These are phyloP conservation scores for Echinometra lucunter DNA, from an alignment of 53 echinoderm and acorn worm genomes.

Conservation along the genomic window DNA sequence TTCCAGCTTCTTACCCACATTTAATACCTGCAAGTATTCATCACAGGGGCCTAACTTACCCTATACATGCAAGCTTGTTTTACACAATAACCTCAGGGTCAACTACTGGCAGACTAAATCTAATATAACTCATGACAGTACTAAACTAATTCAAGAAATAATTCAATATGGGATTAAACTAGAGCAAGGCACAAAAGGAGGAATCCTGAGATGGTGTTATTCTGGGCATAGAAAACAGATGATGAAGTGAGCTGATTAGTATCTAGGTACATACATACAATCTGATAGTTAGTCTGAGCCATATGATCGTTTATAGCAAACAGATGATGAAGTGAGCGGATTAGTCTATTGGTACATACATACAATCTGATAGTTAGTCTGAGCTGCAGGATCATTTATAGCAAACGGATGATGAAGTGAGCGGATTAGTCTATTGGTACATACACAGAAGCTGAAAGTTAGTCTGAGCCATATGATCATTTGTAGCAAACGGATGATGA, in stretches of 20 bases:
- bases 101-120: not conserved
- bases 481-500: too few relatives aligned
- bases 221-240: slow-evolving; percentile 40
- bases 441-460: too few relatives aligned
- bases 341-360: too few relatives aligned
- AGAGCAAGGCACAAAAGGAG: slow-evolving; percentile 64
- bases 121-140: not conserved
- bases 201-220: slow-evolving; percentile 56
- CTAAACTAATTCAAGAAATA: not conserved
- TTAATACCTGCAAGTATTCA: not conserved
- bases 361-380: too few relatives aligned
- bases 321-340: too few relatives aligned
- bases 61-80: not conserved
- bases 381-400: not conserved
- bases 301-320: too few relatives aligned
- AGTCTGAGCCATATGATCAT: too few relatives aligned
- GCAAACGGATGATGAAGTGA: too few relatives aligned
- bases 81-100: not conserved
- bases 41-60: not conserved
- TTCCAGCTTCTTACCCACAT: not conserved
- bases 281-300: too few relatives aligned
- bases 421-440: too few relatives aligned
- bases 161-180: not conserved
- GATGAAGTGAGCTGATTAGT: not conserved
- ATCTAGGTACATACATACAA: too few relatives aligned